These are phyloP conservation scores for Leucophenga montana DNA, from an alignment of 2,888 invertebrate genomes.

Conservation along the genomic window DNA sequence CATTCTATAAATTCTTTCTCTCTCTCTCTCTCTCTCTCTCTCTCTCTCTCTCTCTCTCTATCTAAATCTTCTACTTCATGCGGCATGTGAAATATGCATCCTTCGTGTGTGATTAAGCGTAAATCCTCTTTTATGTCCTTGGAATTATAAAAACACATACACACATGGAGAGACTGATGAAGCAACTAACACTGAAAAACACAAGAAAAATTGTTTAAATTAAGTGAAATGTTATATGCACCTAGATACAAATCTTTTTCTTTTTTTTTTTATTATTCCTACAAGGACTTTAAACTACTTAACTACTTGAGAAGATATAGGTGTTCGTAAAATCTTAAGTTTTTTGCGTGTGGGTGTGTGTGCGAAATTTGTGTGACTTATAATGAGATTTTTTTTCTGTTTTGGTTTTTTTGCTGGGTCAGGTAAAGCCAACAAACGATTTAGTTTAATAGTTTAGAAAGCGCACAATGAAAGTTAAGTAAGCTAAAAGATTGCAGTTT, in stretches of 20 bases:
- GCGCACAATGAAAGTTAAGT: no score
- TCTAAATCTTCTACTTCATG: background rate
- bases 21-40: background rate
- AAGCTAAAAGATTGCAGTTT: no score
- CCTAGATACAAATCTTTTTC: background rate
- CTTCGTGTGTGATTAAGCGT: constrained; percentile 60
- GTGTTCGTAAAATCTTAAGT: no score
- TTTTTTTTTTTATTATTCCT: background rate
- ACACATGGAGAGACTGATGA: constrained; percentile 26
- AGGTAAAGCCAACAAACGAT: no score
- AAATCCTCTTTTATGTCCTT: constrained; percentile 54
- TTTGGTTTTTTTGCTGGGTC: no score
- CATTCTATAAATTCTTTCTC: constrained; percentile 42
- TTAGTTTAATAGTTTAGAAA: no score
- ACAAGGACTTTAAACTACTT: background rate
- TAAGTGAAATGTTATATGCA: constrained; percentile 37
- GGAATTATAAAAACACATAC: constrained; percentile 33
- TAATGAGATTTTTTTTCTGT: no score
- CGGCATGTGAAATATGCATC: constrained; percentile 56
- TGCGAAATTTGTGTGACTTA: no score
- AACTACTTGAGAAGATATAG: background rate
- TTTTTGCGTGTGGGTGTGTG: no score
- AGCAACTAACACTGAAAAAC: background rate
- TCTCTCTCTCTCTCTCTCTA: background rate
- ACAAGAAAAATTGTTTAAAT: constrained; percentile 37